Conservation (phyloP, 1,140 invertebrate genomes). For the Camponotus pennsylvanicus region DNA sequence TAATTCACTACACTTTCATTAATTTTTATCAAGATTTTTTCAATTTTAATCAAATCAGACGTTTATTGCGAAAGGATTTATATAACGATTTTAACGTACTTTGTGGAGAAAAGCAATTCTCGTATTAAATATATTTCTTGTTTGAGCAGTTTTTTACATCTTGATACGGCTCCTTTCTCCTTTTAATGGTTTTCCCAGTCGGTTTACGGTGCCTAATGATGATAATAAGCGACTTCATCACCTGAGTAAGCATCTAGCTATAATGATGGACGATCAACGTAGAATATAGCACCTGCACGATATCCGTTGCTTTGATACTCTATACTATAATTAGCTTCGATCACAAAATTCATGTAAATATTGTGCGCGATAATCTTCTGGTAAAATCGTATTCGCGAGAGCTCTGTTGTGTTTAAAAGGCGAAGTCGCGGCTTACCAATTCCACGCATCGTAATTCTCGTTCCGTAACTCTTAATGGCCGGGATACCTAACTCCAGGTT, state of each 20-base stretch:
- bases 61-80: not conserved
- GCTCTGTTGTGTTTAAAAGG: not conserved
- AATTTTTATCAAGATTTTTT: not conserved
- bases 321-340: slow-evolving; percentile 33
- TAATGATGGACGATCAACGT: slow-evolving; percentile 32
- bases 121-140: not conserved
- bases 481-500: slow-evolving; percentile 55
- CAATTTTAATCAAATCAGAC: not conserved
- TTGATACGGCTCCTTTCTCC: slow-evolving; percentile 11
- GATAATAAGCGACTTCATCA: slow-evolving; percentile 51
- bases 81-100: not conserved
- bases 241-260: slow-evolving; percentile 21
- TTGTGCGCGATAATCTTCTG: slow-evolving; percentile 37
- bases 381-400: slow-evolving; percentile 26
- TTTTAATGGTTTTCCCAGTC: slow-evolving; percentile 42
- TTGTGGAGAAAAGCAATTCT: not conserved
- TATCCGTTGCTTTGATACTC: not conserved
- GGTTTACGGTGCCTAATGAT: slow-evolving; percentile 39
- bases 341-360: slow-evolving; percentile 56
- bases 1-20: not conserved
- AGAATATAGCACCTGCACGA: slow-evolving; percentile 30
- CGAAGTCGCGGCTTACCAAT: slow-evolving; percentile 22
- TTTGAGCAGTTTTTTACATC: not conserved
- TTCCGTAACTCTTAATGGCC: slow-evolving; percentile 50
- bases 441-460: slow-evolving; percentile 49